Evolutionary conservation across 2,888 invertebrate species (phyloP), one percentile per base, ranked within the genome.

Genomic region (Incurvaria masculella): DNA sequence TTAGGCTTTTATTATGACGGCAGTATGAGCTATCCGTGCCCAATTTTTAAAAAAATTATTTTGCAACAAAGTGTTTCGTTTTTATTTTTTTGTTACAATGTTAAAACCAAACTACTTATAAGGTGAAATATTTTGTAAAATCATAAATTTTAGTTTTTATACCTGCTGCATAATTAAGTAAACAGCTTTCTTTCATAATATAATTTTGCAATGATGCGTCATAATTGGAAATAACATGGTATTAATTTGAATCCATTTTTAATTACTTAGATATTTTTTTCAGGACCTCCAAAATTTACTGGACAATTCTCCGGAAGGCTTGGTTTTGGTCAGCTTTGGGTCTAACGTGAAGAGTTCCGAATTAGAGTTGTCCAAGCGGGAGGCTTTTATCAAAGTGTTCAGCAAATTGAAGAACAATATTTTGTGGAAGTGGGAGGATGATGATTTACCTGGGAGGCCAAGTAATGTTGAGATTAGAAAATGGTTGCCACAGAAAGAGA

Each of bases 231-330:
- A n/a, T n/a, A n/a, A n/a, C n/a, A n/a, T n/a, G n/a, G n/a, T n/a
- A n/a, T n/a, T n/a, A n/a, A n/a, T n/a, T n/a, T n/a, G n/a, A n/a
- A n/a, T n/a, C n/a, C n/a, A n/a, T n/a, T n/a, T n/a, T n/a, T n/a
- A n/a, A n/a, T n/a, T n/a, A n/a, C n/a, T n/a, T n/a, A n/a, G n/a
- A 49, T 19, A 33, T 17, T 21, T 41, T 21, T 21, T 11, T 47
- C 54, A 64, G 64, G 62, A 64, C 48, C 51, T 64, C 14, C 55
- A 63, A 49, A 52, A 53, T 16, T 57, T 60, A 44, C 48, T 64
- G 50, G 62, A 65, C 46, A 53, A 55, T 11, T 57, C 63, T 21
- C 55, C 49, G 2, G 21, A 49, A 8, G 48, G 52, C 4, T 50
- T 53, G 0, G 51, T 55, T 5, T 55, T 50, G 21, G 44, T 53